Evolutionary conservation across 2,113 vertebrate genomes (phyloP).

Genomic region (Vulpes vulpes): DNA sequence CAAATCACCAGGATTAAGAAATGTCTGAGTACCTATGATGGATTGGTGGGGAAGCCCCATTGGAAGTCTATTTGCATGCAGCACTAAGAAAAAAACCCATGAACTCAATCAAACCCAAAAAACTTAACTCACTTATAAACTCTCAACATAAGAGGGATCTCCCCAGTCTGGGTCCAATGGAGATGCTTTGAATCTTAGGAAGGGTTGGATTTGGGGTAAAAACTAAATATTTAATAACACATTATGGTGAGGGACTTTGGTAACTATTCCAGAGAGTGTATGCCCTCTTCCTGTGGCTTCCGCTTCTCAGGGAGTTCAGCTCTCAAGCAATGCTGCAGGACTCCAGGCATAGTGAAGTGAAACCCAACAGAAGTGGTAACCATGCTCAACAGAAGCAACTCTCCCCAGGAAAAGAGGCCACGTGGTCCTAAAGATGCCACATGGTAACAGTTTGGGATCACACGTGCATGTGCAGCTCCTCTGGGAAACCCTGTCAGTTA

Average conservation of each 20-base stretch:
- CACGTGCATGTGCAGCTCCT: neutral
- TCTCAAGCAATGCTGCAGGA: rapidly evolving
- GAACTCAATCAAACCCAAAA: neutral
- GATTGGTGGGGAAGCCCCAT: neutral
- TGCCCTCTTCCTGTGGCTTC: neutral
- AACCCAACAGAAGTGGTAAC: neutral
- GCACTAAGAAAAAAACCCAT: neutral
- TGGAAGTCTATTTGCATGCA: neutral
- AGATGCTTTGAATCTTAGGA: neutral
- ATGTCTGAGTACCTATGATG: neutral
- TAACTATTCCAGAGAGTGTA: neutral
- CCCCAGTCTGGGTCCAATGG: too few relatives aligned
- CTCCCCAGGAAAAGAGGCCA: neutral
- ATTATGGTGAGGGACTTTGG: neutral
- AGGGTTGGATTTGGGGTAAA: neutral
- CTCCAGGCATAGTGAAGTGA: neutral
- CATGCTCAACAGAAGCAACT: neutral
- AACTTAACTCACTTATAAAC: neutral
- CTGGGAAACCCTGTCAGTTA: neutral
- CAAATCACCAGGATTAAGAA: neutral
- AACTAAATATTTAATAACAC: neutral
- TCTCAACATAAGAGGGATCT: neutral
- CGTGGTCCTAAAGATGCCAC: neutral
- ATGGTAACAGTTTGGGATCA: neutral
- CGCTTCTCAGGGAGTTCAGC: neutral